These are phyloP conservation scores for Julus scandinavius DNA, from an alignment of 2,888 invertebrate species.

Conservation along the genomic window DNA sequence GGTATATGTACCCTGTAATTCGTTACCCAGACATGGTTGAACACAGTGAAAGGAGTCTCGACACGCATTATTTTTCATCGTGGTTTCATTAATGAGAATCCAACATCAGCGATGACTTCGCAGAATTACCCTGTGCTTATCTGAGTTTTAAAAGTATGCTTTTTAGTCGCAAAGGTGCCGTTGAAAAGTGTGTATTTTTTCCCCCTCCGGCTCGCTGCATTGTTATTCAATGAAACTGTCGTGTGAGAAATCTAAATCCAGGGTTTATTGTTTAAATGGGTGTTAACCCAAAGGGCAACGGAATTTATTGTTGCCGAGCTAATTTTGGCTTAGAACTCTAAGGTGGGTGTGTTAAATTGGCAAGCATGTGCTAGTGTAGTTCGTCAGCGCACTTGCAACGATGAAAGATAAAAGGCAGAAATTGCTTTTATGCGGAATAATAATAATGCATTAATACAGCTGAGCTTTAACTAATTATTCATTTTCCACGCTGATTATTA, in stretches of 20 bases:
- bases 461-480: constrained; percentile 43
- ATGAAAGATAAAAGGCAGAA: constrained; percentile 19
- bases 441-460: not conserved
- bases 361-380: not conserved
- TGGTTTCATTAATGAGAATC: constrained; percentile 37
- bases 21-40: constrained; percentile 28
- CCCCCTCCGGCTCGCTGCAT: not conserved
- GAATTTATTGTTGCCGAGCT: constrained; percentile 30
- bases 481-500: constrained; percentile 17
- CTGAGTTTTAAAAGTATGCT: not conserved
- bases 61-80: not conserved
- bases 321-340: not conserved
- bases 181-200: not conserved
- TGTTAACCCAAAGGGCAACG: constrained; percentile 36
- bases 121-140: constrained; percentile 10
- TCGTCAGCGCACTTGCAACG: not conserved
- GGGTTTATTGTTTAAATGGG: constrained; percentile 43
- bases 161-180: not conserved
- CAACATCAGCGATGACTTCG: not conserved
- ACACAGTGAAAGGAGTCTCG: not conserved
- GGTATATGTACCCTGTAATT: not conserved
- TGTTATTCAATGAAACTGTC: constrained; percentile 28
- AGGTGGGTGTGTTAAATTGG: constrained; percentile 17
- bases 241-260: not conserved
- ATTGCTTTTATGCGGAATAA: constrained; percentile 30